Percentiles rank a stretch among this genome's conserved stretches.
Conservation (phyloP, 2,113 vertebrate genomes). For the Gracilinanus agilis region DNA sequence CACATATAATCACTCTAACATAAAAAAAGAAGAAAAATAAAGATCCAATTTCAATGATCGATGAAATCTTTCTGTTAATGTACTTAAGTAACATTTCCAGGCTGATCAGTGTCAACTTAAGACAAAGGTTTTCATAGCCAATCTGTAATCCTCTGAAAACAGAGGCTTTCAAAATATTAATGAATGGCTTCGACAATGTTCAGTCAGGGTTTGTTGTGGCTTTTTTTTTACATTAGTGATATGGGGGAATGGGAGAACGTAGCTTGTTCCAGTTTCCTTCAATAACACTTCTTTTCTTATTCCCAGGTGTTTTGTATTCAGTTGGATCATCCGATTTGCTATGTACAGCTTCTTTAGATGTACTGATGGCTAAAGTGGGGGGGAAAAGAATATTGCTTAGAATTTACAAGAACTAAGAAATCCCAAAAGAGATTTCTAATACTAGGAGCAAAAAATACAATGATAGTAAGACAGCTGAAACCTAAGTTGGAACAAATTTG, state of each 20-base stretch:
- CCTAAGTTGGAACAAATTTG: not conserved
- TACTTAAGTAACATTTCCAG: constrained; percentile 62
- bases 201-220: constrained; percentile 51
- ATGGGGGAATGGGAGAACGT: constrained; percentile 31
- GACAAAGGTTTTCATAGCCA: constrained; percentile 53
- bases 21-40: constrained; percentile 37
- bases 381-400: constrained; percentile 45
- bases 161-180: constrained; percentile 48
- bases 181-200: constrained; percentile 64
- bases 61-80: constrained; percentile 82
- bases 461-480: not conserved
- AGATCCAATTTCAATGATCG: constrained; percentile 70
- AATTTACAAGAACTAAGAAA: constrained; percentile 32
- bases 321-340: constrained; percentile 68
- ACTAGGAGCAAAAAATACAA: not conserved
- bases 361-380: constrained; percentile 68
- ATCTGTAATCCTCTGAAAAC: constrained; percentile 67
- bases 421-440: constrained; percentile 4
- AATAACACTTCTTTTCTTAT: constrained; percentile 79
- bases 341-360: constrained; percentile 70
- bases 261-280: constrained; percentile 70
- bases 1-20: constrained; percentile 70
- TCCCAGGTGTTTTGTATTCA: constrained; percentile 66
- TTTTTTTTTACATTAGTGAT: constrained; percentile 47
- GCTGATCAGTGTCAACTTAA: constrained; percentile 48